Evolutionary conservation across 2,797 vertebrate species (phyloP).

Genomic region (Erpetoichthys calabaricus): DNA sequence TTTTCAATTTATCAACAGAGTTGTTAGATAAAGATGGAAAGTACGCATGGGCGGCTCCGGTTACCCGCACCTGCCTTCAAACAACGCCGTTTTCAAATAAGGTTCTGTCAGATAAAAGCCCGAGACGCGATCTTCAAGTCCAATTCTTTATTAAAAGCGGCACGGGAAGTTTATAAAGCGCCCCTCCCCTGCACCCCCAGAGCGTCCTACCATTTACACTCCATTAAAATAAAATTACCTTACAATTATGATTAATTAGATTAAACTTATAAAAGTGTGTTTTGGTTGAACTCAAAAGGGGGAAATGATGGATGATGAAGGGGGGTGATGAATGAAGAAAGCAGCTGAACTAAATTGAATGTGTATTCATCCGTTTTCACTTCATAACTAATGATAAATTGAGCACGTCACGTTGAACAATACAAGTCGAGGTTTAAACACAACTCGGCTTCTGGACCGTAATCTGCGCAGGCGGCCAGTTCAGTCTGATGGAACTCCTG

Average conservation of each 20-base stretch:
- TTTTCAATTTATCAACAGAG: conserved; percentile 68
- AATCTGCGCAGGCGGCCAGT: conserved; percentile 51
- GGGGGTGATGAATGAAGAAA: conserved; percentile 91
- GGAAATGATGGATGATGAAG: conserved; percentile 88
- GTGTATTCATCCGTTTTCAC: conserved; percentile 95
- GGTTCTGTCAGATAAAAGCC: no score
- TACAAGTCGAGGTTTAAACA: conserved; percentile 68
- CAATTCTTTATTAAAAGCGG: conserved; percentile 53
- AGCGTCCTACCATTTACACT: conserved; percentile 40
- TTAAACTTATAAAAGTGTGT: conserved; percentile 85
- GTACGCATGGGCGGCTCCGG: conserved; percentile 29
- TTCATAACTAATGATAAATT: conserved; percentile 98
- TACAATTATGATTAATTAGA: conserved; percentile 92
- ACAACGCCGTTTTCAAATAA: no score
- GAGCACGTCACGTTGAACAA: conserved; percentile 94
- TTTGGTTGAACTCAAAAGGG: conserved; percentile 70
- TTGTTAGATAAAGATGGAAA: conserved; percentile 54
- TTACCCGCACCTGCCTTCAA: conserved; percentile 26
- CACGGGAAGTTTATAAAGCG: conserved; percentile 74
- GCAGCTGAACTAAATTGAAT: conserved; percentile 98
- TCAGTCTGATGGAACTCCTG: conserved; percentile 24
- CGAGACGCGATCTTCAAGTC: no score
- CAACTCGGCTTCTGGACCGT: conserved; percentile 39
- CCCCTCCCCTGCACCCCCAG: not conserved
- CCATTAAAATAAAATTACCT: conserved; percentile 94